Evolutionary conservation across 2,888 invertebrate genomes (phyloP), one percentile per base, ranked within the genome.

Genomic region (Eupithecia subumbrata): DNA sequence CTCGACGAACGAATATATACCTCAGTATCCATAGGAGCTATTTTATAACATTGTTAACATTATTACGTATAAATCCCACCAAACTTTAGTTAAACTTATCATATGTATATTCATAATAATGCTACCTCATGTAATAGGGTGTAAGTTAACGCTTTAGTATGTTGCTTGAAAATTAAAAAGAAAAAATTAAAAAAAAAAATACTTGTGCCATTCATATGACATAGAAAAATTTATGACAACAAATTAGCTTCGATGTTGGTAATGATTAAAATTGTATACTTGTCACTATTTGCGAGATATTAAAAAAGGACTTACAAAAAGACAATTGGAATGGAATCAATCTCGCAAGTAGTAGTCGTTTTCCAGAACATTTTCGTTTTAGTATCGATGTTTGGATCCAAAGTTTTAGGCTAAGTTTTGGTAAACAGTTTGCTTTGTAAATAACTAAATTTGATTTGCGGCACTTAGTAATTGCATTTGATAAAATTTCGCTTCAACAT

Each of bases 11-110:
- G 83, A 90, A 82, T 86, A 89, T 89, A 90, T 94, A 94, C 94
- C 94, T 94, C 94, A 93, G 90, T 91, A 91, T 88, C 90, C 89
- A 90, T 93, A 93, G 92, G 88, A 88, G 87, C 76, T 80, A 78
- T 79, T 79, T 86, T 92, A 88, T 91, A 91, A 91, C 87, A 82
- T 89, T 91, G 90, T 91, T 91, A 89, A 90, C 90, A 92, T 82
- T 82, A 86, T 85, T 89, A 87, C 89, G 88, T 88, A 85, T 93
- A 88, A 89, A 92, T 93, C 94, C 94, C 94, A 94, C 94, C 94
- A 93, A 93, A 92, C 92, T 86, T 91, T 92, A 93, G 86, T 84
- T 91, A 90, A 89, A 84, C 81, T 86, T 91, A 89, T 89, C 88
- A 89, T 37, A 37, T 37, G 30, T 91, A 79, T 81, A 91, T 92